These are phyloP conservation scores for Agrochola litura DNA, from an alignment of 2,888 invertebrate species.

Conservation along the genomic window DNA sequence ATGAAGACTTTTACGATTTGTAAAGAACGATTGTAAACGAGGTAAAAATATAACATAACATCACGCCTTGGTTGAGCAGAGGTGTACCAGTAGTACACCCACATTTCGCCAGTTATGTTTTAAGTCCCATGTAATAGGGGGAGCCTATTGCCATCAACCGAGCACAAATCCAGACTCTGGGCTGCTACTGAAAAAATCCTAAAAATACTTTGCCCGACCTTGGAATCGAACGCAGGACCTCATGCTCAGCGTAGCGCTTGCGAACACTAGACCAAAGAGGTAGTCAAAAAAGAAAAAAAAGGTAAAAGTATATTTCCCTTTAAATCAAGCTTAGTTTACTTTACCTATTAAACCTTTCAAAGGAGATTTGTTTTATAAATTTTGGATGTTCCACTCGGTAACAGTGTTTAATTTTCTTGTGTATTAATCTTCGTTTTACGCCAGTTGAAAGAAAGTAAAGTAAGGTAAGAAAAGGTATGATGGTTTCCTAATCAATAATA, in stretches of 20 bases:
- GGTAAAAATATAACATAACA: constrained; percentile 20
- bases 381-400: background rate
- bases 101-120: too few relatives aligned
- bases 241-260: too few relatives aligned
- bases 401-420: constrained; percentile 3
- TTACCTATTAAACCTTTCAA: constrained; percentile 7
- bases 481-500: background rate
- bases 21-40: constrained; percentile 45
- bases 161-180: too few relatives aligned
- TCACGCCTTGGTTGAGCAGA: too few relatives aligned
- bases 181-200: too few relatives aligned
- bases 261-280: too few relatives aligned
- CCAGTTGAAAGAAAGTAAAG: background rate
- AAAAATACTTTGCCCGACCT: too few relatives aligned
- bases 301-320: constrained; percentile 35
- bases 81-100: too few relatives aligned
- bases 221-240: too few relatives aligned
- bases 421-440: background rate
- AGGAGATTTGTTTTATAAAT: background rate
- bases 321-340: constrained; percentile 17
- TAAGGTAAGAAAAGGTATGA: background rate
- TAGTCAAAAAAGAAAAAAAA: background rate
- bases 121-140: too few relatives aligned
- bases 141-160: too few relatives aligned
- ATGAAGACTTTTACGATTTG: constrained; percentile 56